Percentiles rank a stretch among this genome's conserved stretches.
Conservation (phyloP, 2,888 invertebrate genomes). For the Sinhomidia bicolor region DNA sequence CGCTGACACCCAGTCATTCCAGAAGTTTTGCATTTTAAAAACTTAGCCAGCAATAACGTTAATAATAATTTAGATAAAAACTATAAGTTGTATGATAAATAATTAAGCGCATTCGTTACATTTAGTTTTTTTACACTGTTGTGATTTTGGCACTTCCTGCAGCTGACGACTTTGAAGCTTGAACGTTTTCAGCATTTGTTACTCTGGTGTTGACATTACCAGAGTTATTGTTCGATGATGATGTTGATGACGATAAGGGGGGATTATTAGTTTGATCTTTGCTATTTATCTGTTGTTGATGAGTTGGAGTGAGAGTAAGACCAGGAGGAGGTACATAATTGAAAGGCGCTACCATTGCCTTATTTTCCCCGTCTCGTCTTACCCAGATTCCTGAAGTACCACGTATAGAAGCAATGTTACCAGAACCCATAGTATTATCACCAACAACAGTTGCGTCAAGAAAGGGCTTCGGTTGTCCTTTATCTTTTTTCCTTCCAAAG, state of each 20-base stretch:
- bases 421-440: conserved; percentile 51
- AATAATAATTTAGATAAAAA: conserved; percentile 9
- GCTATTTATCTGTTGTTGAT: conserved; percentile 40
- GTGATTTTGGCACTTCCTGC: conserved; percentile 77
- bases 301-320: conserved; percentile 23
- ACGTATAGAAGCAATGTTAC: conserved; percentile 60
- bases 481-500: conserved; percentile 73
- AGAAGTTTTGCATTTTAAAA: neutral
- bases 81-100: conserved; percentile 21
- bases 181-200: conserved; percentile 43
- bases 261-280: neutral
- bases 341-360: conserved; percentile 75
- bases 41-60: neutral
- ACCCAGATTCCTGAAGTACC: conserved; percentile 73
- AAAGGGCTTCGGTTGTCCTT: conserved; percentile 72
- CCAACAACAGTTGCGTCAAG: conserved; percentile 59
- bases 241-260: conserved; percentile 14
- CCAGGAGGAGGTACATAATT: conserved; percentile 75
- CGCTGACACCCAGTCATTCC: neutral
- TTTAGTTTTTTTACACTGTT: conserved; percentile 63
- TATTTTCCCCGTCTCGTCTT: conserved; percentile 75
- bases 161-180: conserved; percentile 64
- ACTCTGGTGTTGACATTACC: conserved; percentile 32
- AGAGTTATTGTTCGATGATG: conserved; percentile 47
- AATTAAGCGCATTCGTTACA: conserved; percentile 66